A percentile compares a stretch with the other conserved stretches of the same genome.
These are phyloP conservation scores for Manis crassicaudata DNA, from an alignment of 2,797 vertebrate species.

Conservation along the genomic window DNA sequence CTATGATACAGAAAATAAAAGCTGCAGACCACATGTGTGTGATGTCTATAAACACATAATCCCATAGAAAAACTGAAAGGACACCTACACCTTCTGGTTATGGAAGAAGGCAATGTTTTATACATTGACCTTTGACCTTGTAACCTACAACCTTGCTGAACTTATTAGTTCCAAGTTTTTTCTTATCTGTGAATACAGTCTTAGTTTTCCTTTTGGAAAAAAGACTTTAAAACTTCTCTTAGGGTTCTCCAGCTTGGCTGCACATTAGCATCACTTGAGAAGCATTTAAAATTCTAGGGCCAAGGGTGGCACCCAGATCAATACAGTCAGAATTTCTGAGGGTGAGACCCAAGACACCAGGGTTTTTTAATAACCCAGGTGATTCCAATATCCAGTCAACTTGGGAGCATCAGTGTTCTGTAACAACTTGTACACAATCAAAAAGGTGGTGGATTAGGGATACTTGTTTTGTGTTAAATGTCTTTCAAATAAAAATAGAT, in stretches of 20 bases:
- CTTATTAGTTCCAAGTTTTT: not conserved
- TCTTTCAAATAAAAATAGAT: not conserved
- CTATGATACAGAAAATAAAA: not conserved
- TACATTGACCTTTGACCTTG: not conserved
- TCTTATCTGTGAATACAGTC: not conserved
- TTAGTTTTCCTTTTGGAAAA: not conserved
- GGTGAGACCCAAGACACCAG: not conserved
- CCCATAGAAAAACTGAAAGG: not conserved
- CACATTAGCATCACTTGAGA: not conserved
- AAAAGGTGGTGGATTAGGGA: not conserved
- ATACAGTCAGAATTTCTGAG: not conserved
- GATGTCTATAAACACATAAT: not conserved
- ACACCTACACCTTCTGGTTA: not conserved
- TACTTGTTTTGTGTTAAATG: not conserved
- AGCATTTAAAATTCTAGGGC: not conserved
- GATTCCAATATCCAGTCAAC: not conserved
- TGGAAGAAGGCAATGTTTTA: not conserved
- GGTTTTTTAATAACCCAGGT: not conserved
- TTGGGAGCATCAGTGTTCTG: not conserved
- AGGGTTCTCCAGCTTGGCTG: not conserved
- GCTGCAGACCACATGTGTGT: not conserved
- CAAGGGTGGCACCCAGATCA: not conserved
- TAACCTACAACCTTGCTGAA: not conserved
- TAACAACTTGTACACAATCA: not conserved
- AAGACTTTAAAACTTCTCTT: not conserved